phyloP scores from a whole-genome alignment of 2,888 invertebrate species.

The Ochropacha duplaris region DNA sequence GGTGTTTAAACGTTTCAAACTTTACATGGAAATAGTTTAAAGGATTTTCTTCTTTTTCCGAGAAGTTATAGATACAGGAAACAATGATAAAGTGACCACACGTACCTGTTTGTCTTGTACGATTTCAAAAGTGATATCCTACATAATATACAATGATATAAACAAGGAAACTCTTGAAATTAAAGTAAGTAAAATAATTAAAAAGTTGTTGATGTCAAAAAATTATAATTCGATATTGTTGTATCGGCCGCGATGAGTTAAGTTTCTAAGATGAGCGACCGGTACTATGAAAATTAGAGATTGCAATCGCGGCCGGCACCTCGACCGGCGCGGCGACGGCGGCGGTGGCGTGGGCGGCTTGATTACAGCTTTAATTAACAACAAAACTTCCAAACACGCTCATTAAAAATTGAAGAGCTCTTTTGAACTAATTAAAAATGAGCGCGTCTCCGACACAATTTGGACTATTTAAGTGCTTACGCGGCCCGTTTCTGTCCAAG shows the following conservation, averaged over 20 bases:
- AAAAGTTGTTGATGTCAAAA: neutral
- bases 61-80: no score
- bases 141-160: neutral
- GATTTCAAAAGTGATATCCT: no score
- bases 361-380: conserved; percentile 58
- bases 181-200: neutral
- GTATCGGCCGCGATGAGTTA: neutral
- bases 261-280: conserved; percentile 9
- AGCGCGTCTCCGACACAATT: conserved; percentile 76
- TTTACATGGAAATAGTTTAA: neutral
- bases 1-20: neutral
- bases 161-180: neutral
- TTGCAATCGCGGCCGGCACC: conserved; percentile 41
- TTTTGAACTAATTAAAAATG: conserved; percentile 80
- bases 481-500: conserved; percentile 72
- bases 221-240: neutral
- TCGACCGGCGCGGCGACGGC: conserved; percentile 23
- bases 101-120: no score
- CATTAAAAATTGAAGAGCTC: conserved; percentile 75
- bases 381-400: conserved; percentile 64
- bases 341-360: conserved; percentile 20
- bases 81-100: no score
- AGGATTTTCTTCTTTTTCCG: neutral
- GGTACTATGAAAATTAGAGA: conserved; percentile 44
- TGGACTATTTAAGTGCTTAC: conserved; percentile 80